Conservation (phyloP, 2,888 invertebrate species). For the Dendrolimus houi region DNA sequence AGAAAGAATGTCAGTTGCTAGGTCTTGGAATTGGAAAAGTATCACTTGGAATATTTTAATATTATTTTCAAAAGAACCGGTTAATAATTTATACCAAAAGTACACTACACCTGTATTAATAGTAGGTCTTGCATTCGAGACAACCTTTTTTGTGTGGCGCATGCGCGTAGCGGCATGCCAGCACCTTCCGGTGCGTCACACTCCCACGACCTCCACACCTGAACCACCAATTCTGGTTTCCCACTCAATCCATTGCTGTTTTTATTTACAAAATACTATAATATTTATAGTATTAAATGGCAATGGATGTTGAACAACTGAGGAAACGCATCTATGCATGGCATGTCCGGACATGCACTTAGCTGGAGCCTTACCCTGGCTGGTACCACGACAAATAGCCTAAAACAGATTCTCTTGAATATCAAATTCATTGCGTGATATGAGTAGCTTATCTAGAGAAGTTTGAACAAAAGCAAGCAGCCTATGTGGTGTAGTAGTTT, state of each 20-base stretch:
- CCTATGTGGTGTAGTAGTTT: not conserved
- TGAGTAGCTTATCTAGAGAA: not conserved
- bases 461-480: not conserved
- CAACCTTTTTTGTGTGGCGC: constrained; percentile 10
- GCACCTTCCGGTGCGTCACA: constrained; percentile 29
- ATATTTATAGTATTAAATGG: not conserved
- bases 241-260: constrained; percentile 14
- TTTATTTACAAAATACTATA: not conserved
- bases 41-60: too few relatives aligned
- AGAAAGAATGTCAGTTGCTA: too few relatives aligned
- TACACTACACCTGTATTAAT: not conserved
- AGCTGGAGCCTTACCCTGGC: not conserved
- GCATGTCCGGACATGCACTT: constrained; percentile 27
- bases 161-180: constrained; percentile 18
- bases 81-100: not conserved
- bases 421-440: not conserved
- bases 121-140: not conserved
- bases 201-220: constrained; percentile 22
- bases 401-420: not conserved
- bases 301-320: constrained; percentile 10
- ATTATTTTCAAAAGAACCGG: too few relatives aligned
- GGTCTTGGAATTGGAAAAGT: too few relatives aligned
- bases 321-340: constrained; percentile 19
- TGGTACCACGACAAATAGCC: not conserved
- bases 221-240: not conserved